Base-by-base conservation (phyloP, 1,140 invertebrate genomes). In the Brachionus manjavacas region DNA sequence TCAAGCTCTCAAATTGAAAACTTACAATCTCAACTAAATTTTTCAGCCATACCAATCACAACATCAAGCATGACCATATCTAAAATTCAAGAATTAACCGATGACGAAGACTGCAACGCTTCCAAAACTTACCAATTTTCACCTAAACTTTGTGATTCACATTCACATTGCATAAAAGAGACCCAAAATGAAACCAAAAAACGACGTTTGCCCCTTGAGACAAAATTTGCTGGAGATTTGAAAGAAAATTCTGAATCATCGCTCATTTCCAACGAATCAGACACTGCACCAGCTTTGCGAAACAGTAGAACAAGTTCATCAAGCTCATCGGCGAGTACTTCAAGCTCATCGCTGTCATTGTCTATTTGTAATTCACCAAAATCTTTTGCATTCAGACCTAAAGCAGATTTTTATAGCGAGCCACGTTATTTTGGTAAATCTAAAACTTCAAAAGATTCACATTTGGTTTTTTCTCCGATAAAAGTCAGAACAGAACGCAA, bases 61-160 rank as follows among this genome's bases (percentile, higher is more conserved):
- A 23, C 28, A 41, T 72, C 68, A 41, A 41, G 31, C 9, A 72
- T 72, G 20, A 72, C 68, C 28, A 72, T 72, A 39, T 41, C 68
- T 43, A 72, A 72, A 72, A 39, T 72, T 72, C 31, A 72, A 20
- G 35, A 72, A n/a, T 72, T 72, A 8, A 72, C 39, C 2, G 68
- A 72, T 41, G 68, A 72, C 23, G 68, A 72, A 35, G 68, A 72
- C 16, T 28, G 16, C 31, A 41, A 72, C 43, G 25, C 16, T 25
- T 72, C 16, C 8, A 72, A 72, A 41, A 43, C 68, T 1, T 72
- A 41, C 23, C 68, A 72, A 72, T 72, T 72, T 72, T 72, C 68
- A 39, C 68, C 68, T 1, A 39, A 41, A 16, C 31, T 72, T 20
- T 72, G 68, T 72, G 12, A 43, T 39, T 16, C 68, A 72, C 68